Base-by-base conservation (phyloP, 2,888 invertebrate genomes). In the Oconnorella tubifera region DNA sequence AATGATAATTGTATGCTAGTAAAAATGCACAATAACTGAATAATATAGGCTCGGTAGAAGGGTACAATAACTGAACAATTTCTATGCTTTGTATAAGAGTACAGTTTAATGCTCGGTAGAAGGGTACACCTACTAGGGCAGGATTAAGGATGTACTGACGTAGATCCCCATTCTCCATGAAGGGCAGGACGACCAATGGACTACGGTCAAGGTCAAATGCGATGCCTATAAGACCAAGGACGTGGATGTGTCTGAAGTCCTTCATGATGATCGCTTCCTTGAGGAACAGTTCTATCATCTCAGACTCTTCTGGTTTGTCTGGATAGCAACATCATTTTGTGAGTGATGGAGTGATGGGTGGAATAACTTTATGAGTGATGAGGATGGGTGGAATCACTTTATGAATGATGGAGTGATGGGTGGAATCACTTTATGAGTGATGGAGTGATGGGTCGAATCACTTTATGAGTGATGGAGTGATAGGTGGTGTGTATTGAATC, bases 181-280 rank as follows among this genome's bases (percentile, higher is more conserved):
- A 84, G 10, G 84, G 84, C 62, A 82, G 78, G 50, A 85, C 78
- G 32, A 85, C 79, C 68, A 84, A 82, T 19, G 85, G 85, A 57
- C 79, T 79, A 40, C 82, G 82, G 59, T 79, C 77, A 14, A 78
- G 74, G 4, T 81, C 80, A 33, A 69, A 61, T 14, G 67, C 63
- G 40, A 84, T 81, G 3, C 84, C 84, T 3, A 81, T 74, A 40
- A 85, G 73, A n/a, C 79, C 75, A 14, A 84, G 75, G 3, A 85
- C 81, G 70, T 85, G 82, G 1, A 78, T 78, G 72, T 85, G 85
- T 60, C 82, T 78, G 66, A 85, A 80, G 63, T 83, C 82, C 68
- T 82, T 82, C 79, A 84, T 83, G 62, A 82, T 79, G 4, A 82
- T 76, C 0, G 82, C 83, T 71, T 84, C 84, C 56, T 82, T 76